These are phyloP conservation scores for Idaea dimidiata DNA, from an alignment of 2,888 invertebrate species.

Conservation along the genomic window DNA sequence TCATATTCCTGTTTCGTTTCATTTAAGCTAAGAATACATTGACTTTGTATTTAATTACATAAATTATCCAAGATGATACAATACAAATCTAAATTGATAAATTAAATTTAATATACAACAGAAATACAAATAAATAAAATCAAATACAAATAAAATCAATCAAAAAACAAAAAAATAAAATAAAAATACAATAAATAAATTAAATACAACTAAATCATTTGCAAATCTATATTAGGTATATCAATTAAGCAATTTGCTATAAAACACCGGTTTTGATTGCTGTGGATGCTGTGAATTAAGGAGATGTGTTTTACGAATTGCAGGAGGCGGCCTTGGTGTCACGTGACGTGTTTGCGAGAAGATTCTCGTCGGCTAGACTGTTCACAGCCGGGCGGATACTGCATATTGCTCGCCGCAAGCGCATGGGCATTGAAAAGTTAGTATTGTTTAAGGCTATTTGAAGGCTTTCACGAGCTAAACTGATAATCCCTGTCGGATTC, in stretches of 20 bases:
- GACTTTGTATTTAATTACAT: no score
- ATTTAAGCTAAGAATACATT: neutral
- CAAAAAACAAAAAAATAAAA: no score
- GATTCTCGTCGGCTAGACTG: constrained; percentile 85
- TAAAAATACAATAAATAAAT: no score
- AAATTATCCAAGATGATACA: no score
- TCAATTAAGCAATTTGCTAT: constrained; percentile 5
- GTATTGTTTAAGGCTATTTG: no score
- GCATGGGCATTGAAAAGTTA: constrained; percentile 84
- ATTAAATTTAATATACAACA: no score
- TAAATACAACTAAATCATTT: neutral
- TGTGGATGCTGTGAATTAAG: constrained; percentile 5
- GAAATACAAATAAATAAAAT: no score
- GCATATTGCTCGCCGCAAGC: constrained; percentile 87
- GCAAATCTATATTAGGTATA: constrained; percentile 3
- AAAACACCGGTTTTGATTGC: no score
- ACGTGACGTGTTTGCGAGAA: constrained; percentile 83
- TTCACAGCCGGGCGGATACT: constrained; percentile 91
- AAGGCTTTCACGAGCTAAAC: no score
- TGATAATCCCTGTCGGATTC: no score
- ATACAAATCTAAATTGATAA: no score
- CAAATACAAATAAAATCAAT: no score
- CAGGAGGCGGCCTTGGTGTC: constrained; percentile 85
- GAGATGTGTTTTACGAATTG: constrained; percentile 7
- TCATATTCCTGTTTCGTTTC: neutral